phyloP scores from a whole-genome alignment of 2,888 invertebrate genomes.

The Diplolepis rosae region DNA sequence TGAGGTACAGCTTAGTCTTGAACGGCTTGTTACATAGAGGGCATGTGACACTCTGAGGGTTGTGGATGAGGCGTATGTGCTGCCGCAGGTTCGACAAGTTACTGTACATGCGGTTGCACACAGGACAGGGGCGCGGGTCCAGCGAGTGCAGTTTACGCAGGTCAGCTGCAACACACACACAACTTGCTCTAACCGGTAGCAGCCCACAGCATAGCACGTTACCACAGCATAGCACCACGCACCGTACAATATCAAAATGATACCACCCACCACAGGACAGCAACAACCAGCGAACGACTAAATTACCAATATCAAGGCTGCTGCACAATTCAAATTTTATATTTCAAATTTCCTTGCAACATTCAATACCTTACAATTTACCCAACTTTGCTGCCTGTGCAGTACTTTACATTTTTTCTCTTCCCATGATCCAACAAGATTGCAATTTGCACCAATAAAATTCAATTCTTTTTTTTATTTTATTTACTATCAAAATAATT shows the following conservation, averaged over 20 bases:
- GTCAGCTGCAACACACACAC: conserved; percentile 75
- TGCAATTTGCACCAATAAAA: conserved; percentile 1
- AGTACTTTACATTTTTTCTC: background rate
- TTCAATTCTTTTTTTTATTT: no score
- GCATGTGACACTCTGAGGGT: conserved; percentile 79
- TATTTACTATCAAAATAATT: no score
- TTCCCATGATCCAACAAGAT: background rate
- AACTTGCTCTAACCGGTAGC: conserved; percentile 72
- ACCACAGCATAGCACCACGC: conserved; percentile 62
- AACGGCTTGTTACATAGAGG: conserved; percentile 79
- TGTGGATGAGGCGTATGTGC: conserved; percentile 80
- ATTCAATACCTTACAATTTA: conserved; percentile 17
- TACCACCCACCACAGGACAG: conserved; percentile 74
- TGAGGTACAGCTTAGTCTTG: conserved; percentile 79
- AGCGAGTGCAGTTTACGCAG: conserved; percentile 75
- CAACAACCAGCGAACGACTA: conserved; percentile 73
- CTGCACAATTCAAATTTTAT: conserved; percentile 51
- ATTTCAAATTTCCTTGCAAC: conserved; percentile 30
- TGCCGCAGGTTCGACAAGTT: conserved; percentile 80
- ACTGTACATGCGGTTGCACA: conserved; percentile 80
- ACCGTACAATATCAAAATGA: conserved; percentile 54
- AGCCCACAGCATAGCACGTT: conserved; percentile 59
- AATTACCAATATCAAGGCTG: conserved; percentile 65
- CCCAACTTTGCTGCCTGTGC: conserved; percentile 17
- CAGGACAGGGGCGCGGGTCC: conserved; percentile 78